A percentile compares a stretch with the other conserved stretches of the same genome.
These are phyloP conservation scores for Hyperoplus immaculatus DNA, from an alignment of 2,797 vertebrate genomes.

Conservation along the genomic window DNA sequence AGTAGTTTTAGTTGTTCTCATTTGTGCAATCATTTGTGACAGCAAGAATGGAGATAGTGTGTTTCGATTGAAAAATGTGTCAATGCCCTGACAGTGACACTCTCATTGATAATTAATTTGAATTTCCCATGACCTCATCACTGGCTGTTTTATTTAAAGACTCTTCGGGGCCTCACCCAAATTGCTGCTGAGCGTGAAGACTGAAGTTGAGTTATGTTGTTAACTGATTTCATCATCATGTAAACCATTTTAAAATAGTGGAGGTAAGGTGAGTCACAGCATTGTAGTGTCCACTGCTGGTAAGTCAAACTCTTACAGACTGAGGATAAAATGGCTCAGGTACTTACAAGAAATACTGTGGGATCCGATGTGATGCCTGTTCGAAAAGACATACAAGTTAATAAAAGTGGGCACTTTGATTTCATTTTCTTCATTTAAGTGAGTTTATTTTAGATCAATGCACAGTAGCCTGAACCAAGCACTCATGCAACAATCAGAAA, in stretches of 20 bases:
- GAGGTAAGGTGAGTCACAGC: background rate
- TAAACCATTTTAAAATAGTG: background rate
- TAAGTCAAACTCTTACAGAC: background rate
- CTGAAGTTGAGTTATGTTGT: background rate
- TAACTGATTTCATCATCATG: background rate
- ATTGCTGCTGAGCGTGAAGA: background rate
- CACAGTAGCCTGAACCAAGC: background rate
- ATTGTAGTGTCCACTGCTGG: background rate
- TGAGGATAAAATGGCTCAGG: background rate
- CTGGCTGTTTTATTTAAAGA: background rate
- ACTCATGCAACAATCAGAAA: background rate
- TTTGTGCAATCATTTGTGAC: background rate
- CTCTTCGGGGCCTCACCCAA: background rate
- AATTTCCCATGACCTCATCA: background rate
- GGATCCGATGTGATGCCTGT: constrained; percentile 24
- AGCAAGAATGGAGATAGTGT: background rate
- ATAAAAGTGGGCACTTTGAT: background rate
- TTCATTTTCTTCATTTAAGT: background rate
- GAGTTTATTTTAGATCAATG: background rate
- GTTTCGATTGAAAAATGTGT: background rate
- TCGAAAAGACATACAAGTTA: constrained; percentile 38
- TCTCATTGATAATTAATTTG: background rate
- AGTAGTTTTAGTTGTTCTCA: constrained; percentile 10
- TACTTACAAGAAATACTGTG: constrained; percentile 44
- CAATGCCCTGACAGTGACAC: background rate